These are phyloP conservation scores for Tribolium madens DNA, from an alignment of 1,140 invertebrate species.

Conservation along the genomic window DNA sequence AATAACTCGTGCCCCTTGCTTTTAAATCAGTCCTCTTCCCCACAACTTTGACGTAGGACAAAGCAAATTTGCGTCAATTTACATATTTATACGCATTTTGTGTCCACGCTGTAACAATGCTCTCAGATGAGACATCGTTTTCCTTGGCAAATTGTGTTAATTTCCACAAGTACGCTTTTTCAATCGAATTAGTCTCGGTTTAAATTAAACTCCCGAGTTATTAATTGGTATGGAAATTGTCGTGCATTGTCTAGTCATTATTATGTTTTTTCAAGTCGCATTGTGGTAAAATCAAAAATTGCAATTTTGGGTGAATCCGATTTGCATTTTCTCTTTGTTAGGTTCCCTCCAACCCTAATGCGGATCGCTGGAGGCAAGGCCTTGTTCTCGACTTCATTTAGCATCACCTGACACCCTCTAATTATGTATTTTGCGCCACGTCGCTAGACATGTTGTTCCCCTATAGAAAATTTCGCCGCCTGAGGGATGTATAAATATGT, in stretches of 20 bases:
- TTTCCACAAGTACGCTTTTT: conserved; percentile 50
- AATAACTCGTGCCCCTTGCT: conserved; percentile 49
- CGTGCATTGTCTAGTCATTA: neutral
- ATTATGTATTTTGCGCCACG: conserved; percentile 60
- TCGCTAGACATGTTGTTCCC: conserved; percentile 49
- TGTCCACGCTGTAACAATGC: conserved; percentile 49
- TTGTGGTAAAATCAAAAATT: conserved; percentile 1
- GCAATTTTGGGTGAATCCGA: neutral
- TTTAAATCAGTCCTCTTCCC: conserved; percentile 54
- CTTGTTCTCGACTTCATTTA: conserved; percentile 56
- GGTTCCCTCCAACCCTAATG: conserved; percentile 21
- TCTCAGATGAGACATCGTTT: conserved; percentile 17
- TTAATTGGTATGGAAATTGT: conserved; percentile 40
- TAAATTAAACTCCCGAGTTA: conserved; percentile 47
- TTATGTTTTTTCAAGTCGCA: neutral
- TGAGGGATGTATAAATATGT: conserved; percentile 54
- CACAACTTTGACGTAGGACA: conserved; percentile 48
- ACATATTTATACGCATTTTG: conserved; percentile 56
- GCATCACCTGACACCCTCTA: conserved; percentile 61
- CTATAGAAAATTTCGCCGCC: conserved; percentile 43
- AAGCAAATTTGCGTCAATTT: conserved; percentile 53
- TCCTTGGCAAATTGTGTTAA: conserved; percentile 44
- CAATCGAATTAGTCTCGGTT: conserved; percentile 51
- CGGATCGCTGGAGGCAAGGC: conserved; percentile 40
- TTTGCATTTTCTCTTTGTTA: conserved; percentile 43